Conservation (phyloP, 1,140 invertebrate genomes). For the Lasioglossum baleicum region DNA sequence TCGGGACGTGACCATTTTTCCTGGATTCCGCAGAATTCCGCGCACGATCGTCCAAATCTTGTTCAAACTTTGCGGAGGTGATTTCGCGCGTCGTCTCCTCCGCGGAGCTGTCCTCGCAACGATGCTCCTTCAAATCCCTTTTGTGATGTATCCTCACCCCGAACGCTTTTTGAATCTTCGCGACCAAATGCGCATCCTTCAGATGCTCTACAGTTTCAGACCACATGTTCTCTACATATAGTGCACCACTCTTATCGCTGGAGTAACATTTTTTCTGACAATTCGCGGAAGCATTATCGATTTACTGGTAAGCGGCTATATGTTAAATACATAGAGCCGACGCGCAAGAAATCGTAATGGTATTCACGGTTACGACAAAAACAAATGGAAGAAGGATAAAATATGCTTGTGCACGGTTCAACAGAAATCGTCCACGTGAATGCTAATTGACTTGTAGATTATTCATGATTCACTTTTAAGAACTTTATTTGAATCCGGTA, state of each 20-base stretch:
- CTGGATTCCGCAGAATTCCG: slow-evolving; percentile 35
- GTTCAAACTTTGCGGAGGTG: slow-evolving; percentile 44
- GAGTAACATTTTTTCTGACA: slow-evolving; percentile 8
- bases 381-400: not conserved
- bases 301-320: no score
- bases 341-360: not conserved
- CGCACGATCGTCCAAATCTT: slow-evolving; percentile 60
- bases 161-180: slow-evolving; percentile 86
- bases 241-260: slow-evolving; percentile 6
- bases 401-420: not conserved
- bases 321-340: not conserved
- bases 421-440: not conserved
- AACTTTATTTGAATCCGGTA: not conserved
- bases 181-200: slow-evolving; percentile 85
- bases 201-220: slow-evolving; percentile 81
- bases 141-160: slow-evolving; percentile 81
- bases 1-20: slow-evolving; percentile 43
- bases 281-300: not conserved
- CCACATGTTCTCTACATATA: slow-evolving; percentile 62
- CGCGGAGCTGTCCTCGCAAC: slow-evolving; percentile 64
- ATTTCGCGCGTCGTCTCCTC: slow-evolving; percentile 66
- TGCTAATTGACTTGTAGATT: not conserved
- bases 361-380: not conserved
- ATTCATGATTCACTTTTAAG: not conserved
- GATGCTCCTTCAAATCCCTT: slow-evolving; percentile 64